Evolutionary conservation across 2,888 invertebrate species (phyloP).

Genomic region (Byasa hedistus): DNA sequence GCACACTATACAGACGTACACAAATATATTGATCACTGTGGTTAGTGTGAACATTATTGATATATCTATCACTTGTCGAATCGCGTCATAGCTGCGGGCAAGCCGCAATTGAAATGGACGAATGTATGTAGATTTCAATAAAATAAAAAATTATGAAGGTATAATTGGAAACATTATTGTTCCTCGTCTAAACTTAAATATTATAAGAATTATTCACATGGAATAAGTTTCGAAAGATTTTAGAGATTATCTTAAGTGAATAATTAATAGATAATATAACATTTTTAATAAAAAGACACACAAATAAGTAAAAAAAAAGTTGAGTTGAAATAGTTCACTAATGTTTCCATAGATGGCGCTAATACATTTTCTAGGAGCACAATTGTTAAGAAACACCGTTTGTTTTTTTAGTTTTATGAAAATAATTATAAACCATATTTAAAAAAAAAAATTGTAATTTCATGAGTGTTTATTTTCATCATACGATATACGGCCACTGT

Average conservation of each 20-base stretch:
- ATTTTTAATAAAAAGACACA: no score
- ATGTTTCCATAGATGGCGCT: background rate
- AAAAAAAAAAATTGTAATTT: no score
- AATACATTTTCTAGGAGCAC: background rate
- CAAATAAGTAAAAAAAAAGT: no score
- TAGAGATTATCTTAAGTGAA: no score
- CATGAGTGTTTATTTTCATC: no score
- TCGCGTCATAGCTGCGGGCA: conserved; percentile 11
- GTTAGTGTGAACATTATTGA: conserved; percentile 26
- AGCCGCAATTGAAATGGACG: conserved; percentile 36
- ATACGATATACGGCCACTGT: no score
- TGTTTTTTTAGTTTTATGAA: background rate
- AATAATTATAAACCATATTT: background rate
- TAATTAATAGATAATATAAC: no score
- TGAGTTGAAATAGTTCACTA: background rate
- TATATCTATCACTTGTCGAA: conserved; percentile 11
- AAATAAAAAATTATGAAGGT: no score
- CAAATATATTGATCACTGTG: conserved; percentile 40
- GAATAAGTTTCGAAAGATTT: no score
- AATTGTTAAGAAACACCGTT: background rate
- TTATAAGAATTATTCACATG: no score
- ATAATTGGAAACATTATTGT: no score
- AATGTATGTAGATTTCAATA: background rate
- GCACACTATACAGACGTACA: conserved; percentile 49
- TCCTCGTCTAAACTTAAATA: no score